Evolutionary conservation across 2,888 invertebrate species (phyloP), one percentile per base, ranked within the genome.

Genomic region (Cybosia mesomella): DNA sequence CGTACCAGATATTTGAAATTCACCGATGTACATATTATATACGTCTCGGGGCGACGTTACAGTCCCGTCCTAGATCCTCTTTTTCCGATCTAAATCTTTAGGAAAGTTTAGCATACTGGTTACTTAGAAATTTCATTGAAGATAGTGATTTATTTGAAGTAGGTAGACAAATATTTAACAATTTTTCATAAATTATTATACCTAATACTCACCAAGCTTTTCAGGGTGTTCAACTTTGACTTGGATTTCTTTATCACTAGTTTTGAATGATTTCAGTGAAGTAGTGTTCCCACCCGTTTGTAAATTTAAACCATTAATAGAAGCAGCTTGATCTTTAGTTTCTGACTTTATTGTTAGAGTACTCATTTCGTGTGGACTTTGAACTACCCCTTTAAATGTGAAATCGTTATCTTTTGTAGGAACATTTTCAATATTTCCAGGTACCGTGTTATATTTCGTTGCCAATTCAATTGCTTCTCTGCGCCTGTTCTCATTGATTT

Each of bases 181-280:
- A 34, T n/a, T n/a, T 10, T 10, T n/a, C n/a, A 18, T 11, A n/a
- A n/a, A 58, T 2, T 32, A 32, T 10, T 9, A n/a, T n/a, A n/a
- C n/a, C n/a, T n/a, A n/a, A 36, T 36, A 49, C n/a, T 49, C 13
- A 61, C 61, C 61, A 2, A 59, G 22, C 15, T 21, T 62, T 21
- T 15, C 49, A 7, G 53, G 49, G n/a, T 1, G 8, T 7, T 1
- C 24, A 32, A n/a, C 0, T 13, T 49, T 9, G 8, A 49, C n/a
- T 28, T 62, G 61, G 2, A 8, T 15, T 2, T 53, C 28, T 32
- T 24, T 61, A 49, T 21, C 49, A 61, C 13, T 8, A 32, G 39
- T 36, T 5, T 39, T 39, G 24, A 24, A 10, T 39, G 4, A 18
- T 22, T 18, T 59, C 21, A 4, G 9, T 22, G 10, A 10, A 24